phyloP scores from a whole-genome alignment of 2,113 vertebrate species.

The Clarias gariepinus region DNA sequence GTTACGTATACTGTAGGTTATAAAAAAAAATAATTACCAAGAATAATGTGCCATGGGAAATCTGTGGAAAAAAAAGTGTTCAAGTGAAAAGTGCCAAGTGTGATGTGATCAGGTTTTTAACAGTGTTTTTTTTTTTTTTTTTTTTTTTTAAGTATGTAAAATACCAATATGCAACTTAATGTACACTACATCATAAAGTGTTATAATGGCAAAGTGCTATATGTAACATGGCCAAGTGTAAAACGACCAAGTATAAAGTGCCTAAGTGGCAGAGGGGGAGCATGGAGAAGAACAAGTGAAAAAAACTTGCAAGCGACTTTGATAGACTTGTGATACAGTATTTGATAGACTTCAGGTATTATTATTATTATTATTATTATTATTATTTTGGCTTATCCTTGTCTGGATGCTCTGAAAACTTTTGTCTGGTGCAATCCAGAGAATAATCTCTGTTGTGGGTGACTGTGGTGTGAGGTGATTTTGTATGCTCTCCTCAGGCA shows the following conservation, averaged over 20 bases:
- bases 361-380: too few species aligned
- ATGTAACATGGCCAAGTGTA: neutral
- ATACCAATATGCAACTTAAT: too few species aligned
- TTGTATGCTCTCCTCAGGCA: neutral
- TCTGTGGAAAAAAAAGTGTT: neutral
- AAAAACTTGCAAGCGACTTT: neutral
- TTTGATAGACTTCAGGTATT: neutral
- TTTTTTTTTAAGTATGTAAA: too few species aligned
- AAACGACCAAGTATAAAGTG: neutral
- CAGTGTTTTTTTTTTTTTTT: too few species aligned
- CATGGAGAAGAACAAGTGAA: neutral
- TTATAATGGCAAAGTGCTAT: neutral
- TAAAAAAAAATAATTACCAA: too few species aligned
- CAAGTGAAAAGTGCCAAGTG: neutral
- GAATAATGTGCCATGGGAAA: neutral
- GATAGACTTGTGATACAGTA: too few species aligned
- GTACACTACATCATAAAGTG: too few species aligned
- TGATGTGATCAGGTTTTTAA: too few species aligned
- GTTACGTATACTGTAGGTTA: neutral
- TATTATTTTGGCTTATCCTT: neutral
- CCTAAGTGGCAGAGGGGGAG: neutral
- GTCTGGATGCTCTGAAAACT: neutral
- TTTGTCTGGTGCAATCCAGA: too few species aligned
- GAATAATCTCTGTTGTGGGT: neutral
- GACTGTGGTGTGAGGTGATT: neutral